Evolutionary conservation across 2,113 vertebrate genomes (phyloP).

Genomic region (Vulpes lagopus): DNA sequence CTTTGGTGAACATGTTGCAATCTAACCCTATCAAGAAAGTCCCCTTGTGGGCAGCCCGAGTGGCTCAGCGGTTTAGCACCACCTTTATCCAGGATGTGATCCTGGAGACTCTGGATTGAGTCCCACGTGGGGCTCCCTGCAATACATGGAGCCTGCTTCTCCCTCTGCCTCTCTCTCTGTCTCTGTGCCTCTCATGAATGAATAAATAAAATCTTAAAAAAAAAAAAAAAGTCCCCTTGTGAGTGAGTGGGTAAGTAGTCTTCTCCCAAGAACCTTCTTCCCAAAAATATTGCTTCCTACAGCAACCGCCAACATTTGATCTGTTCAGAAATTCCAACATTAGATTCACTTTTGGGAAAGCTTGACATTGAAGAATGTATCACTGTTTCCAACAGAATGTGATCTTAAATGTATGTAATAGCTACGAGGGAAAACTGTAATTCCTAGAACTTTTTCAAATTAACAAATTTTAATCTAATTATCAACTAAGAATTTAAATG

Average conservation of each 20-base stretch:
- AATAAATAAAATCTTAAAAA: too few species aligned
- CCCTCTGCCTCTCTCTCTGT: too few species aligned
- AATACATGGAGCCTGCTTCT: too few species aligned
- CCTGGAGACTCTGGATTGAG: too few species aligned
- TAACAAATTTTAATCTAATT: background rate
- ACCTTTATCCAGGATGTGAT: too few species aligned
- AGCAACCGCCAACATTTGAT: background rate
- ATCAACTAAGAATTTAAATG: background rate
- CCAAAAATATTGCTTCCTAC: background rate
- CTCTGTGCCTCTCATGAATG: too few species aligned
- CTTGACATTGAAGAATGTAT: background rate
- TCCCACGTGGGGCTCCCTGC: too few species aligned
- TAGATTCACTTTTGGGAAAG: conserved; percentile 3
- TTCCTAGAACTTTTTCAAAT: background rate
- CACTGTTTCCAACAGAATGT: background rate
- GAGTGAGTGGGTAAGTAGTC: background rate
- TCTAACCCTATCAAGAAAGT: background rate
- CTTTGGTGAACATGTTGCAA: background rate
- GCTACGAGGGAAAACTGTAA: background rate
- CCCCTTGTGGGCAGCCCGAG: too few species aligned
- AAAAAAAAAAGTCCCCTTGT: background rate
- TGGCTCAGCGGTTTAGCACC: too few species aligned
- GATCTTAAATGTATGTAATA: background rate
- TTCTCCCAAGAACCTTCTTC: conserved; percentile 3
- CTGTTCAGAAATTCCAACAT: background rate